phyloP scores from a whole-genome alignment of 2,113 vertebrate species.

The Corvus moneduloides region DNA sequence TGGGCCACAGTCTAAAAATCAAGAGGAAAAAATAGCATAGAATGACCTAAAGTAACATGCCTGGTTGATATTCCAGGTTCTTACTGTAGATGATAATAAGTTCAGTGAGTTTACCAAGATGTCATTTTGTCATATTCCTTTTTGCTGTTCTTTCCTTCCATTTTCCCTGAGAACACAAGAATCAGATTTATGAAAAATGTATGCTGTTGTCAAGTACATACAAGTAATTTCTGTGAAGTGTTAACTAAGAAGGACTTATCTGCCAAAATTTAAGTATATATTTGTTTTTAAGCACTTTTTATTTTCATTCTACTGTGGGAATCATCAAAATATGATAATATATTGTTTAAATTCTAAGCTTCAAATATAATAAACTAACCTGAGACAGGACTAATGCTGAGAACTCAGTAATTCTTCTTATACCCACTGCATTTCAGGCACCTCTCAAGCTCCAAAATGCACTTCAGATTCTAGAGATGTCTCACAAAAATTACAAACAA shows the following conservation, averaged over 20 bases:
- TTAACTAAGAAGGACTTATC: slow-evolving; percentile 67
- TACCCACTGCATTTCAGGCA: slow-evolving; percentile 13
- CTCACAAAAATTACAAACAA: neutral
- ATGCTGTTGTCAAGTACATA: slow-evolving; percentile 66
- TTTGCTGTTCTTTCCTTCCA: slow-evolving; percentile 48
- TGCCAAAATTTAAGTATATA: slow-evolving; percentile 61
- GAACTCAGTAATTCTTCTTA: slow-evolving; percentile 40
- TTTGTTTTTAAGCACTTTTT: slow-evolving; percentile 62
- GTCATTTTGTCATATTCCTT: slow-evolving; percentile 56
- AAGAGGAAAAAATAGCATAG: neutral
- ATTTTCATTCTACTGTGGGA: slow-evolving; percentile 57
- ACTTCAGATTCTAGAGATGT: neutral
- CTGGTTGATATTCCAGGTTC: slow-evolving; percentile 15
- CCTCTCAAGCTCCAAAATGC: slow-evolving; percentile 18
- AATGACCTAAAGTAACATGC: neutral
- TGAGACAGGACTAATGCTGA: slow-evolving; percentile 53
- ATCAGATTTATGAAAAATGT: slow-evolving; percentile 71
- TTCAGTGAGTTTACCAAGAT: slow-evolving; percentile 36
- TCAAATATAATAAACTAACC: slow-evolving; percentile 62
- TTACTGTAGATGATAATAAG: slow-evolving; percentile 18
- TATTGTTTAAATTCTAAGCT: slow-evolving; percentile 49
- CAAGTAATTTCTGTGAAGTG: slow-evolving; percentile 70
- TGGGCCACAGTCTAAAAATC: neutral
- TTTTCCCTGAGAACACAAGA: slow-evolving; percentile 59
- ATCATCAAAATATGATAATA: slow-evolving; percentile 68